phyloP scores from a whole-genome alignment of 2,113 vertebrate species.

The Ellobius talpinus region DNA sequence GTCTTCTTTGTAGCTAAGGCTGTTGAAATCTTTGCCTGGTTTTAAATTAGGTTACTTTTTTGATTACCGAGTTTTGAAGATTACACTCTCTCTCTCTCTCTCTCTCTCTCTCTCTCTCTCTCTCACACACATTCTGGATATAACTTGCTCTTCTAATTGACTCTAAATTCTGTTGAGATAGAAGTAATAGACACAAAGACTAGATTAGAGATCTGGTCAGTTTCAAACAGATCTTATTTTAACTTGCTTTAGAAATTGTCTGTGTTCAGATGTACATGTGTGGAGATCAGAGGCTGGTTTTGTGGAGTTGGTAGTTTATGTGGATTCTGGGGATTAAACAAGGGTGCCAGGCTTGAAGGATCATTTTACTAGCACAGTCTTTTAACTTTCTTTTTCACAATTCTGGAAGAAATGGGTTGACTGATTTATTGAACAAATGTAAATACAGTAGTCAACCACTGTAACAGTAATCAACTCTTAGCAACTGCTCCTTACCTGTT shows the following conservation, averaged over 20 bases:
- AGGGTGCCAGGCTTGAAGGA: neutral
- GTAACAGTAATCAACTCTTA: neutral
- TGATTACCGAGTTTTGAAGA: neutral
- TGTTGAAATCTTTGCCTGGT: slow-evolving; percentile 17
- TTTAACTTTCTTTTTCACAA: slow-evolving; percentile 7
- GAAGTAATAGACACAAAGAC: slow-evolving; percentile 25
- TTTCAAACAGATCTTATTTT: slow-evolving; percentile 64
- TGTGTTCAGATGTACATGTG: neutral
- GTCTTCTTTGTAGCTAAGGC: slow-evolving; percentile 8
- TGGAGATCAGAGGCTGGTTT: neutral
- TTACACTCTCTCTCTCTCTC: no score
- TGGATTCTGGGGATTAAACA: neutral
- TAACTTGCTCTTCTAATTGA: slow-evolving; percentile 26
- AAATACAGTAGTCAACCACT: neutral
- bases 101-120: no score
- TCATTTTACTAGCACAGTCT: neutral
- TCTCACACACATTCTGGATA: no score
- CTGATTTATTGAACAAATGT: slow-evolving; percentile 54
- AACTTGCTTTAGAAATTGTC: neutral
- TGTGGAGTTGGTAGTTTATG: neutral
- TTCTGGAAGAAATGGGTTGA: neutral
- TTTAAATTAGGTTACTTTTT: slow-evolving; percentile 45
- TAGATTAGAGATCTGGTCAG: neutral
- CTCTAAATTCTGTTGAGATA: slow-evolving; percentile 35
- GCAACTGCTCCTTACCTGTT: neutral